phyloP scores from a whole-genome alignment of 1,140 invertebrate genomes.

The Cotesia glomerata region DNA sequence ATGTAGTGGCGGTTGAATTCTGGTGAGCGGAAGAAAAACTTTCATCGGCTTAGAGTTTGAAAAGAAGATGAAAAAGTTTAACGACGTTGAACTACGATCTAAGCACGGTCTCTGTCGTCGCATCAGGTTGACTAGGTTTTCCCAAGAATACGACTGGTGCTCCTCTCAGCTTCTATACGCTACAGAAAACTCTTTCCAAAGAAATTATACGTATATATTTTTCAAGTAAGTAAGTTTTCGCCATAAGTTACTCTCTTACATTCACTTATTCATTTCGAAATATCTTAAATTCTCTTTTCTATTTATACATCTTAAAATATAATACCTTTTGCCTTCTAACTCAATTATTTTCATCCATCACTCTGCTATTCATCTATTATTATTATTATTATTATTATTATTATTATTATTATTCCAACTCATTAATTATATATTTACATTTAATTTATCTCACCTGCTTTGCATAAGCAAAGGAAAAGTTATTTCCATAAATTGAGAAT shows the following conservation, averaged over 20 bases:
- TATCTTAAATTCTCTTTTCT: background rate
- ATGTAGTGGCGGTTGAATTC: conserved; percentile 45
- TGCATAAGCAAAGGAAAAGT: too few species aligned
- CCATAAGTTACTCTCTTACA: background rate
- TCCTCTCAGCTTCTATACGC: background rate
- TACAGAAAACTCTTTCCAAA: conserved; percentile 7
- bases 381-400: too few species aligned
- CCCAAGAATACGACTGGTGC: background rate
- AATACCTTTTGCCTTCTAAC: too few species aligned
- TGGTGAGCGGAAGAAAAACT: conserved; percentile 49
- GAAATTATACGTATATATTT: conserved; percentile 7
- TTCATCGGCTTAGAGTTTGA: conserved; percentile 54
- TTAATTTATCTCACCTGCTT: too few species aligned
- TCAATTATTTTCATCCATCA: too few species aligned
- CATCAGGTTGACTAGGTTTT: background rate
- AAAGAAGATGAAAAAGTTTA: conserved; percentile 59
- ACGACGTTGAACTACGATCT: conserved; percentile 52
- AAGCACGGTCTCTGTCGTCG: conserved; percentile 29
- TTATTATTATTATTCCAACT: too few species aligned
- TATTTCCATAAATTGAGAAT: too few species aligned
- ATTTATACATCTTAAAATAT: too few species aligned
- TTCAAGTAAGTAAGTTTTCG: conserved; percentile 9
- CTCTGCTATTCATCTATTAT: too few species aligned
- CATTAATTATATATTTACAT: too few species aligned
- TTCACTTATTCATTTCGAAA: background rate